Evolutionary conservation across 1,140 invertebrate species (phyloP).

Genomic region (Drosophila pruinosa): DNA sequence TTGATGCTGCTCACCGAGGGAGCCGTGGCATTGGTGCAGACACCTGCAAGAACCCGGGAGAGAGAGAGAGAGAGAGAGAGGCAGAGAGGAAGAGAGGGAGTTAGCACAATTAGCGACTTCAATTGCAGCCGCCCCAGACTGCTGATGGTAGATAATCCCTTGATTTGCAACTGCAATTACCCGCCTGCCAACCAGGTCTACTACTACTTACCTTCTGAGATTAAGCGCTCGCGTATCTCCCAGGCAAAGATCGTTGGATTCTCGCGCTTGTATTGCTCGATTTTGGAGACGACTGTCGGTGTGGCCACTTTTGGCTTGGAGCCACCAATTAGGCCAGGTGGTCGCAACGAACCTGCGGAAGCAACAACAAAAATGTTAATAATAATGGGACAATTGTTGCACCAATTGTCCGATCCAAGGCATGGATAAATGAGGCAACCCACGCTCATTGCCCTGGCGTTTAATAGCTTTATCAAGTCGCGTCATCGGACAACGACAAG

Average conservation of each 20-base stretch:
- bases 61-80: no score
- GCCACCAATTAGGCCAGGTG: constrained; percentile 98
- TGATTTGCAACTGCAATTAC: constrained; percentile 57
- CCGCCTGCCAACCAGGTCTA: no score
- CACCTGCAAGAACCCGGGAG: constrained; percentile 80
- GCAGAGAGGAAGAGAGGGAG: no score
- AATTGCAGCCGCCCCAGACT: constrained; percentile 28
- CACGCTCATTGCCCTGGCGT: background rate
- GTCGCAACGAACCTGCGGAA: constrained; percentile 92
- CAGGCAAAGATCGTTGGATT: constrained; percentile 99
- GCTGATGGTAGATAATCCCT: constrained; percentile 18
- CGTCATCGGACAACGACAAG: background rate
- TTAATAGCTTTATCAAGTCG: constrained; percentile 12
- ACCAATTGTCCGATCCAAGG: constrained; percentile 12
- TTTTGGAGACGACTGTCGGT: constrained; percentile 96
- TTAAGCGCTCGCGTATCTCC: constrained; percentile 96
- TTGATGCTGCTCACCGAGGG: constrained; percentile 97
- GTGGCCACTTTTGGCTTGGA: constrained; percentile 99
- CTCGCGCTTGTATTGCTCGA: constrained; percentile 97
- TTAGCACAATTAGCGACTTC: constrained; percentile 46
- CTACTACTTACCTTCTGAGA: constrained; percentile 96
- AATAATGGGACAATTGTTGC: constrained; percentile 27
- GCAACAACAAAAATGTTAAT: constrained; percentile 16
- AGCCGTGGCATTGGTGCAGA: constrained; percentile 95
- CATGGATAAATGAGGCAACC: constrained; percentile 22